Evolutionary conservation across 2,888 invertebrate genomes (phyloP).

Genomic region (Oscheius onirici): DNA sequence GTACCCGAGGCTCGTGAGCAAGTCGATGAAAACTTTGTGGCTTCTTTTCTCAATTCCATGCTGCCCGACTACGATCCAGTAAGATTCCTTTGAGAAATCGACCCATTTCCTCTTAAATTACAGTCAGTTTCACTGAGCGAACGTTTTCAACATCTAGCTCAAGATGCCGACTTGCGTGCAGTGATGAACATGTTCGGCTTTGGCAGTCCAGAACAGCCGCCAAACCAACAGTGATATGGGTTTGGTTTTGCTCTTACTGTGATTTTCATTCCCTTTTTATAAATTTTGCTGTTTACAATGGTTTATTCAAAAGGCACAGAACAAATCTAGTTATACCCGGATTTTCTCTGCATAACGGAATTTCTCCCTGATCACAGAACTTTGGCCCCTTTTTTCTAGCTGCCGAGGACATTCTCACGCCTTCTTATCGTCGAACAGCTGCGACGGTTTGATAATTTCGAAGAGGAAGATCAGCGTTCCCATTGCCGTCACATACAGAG

Average conservation of each 20-base stretch:
- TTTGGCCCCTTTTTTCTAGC: neutral
- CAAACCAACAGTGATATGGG: neutral
- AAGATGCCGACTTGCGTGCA: neutral
- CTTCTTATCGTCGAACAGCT: slow-evolving; percentile 16
- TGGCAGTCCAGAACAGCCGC: neutral
- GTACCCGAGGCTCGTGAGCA: slow-evolving; percentile 9
- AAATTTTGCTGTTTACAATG: neutral
- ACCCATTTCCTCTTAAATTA: too few species aligned
- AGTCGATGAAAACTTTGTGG: slow-evolving; percentile 23
- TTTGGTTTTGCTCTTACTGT: neutral
- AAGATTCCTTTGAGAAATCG: neutral
- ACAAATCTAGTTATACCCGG: neutral
- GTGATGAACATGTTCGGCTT: neutral
- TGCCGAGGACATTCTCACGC: too few species aligned
- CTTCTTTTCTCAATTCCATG: slow-evolving; percentile 40
- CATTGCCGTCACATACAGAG: slow-evolving; percentile 55
- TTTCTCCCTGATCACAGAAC: neutral
- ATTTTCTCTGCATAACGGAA: neutral
- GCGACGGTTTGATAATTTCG: slow-evolving; percentile 60
- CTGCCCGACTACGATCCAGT: slow-evolving; percentile 39
- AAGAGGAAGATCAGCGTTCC: slow-evolving; percentile 56
- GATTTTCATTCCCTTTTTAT: neutral
- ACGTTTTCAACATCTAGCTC: neutral
- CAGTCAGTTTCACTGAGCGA: neutral
- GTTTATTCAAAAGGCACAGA: neutral